Percentiles rank a stretch among this genome's conserved stretches.
Conservation (phyloP, 2,888 invertebrate genomes). For the Lasioglossum lativentre region DNA sequence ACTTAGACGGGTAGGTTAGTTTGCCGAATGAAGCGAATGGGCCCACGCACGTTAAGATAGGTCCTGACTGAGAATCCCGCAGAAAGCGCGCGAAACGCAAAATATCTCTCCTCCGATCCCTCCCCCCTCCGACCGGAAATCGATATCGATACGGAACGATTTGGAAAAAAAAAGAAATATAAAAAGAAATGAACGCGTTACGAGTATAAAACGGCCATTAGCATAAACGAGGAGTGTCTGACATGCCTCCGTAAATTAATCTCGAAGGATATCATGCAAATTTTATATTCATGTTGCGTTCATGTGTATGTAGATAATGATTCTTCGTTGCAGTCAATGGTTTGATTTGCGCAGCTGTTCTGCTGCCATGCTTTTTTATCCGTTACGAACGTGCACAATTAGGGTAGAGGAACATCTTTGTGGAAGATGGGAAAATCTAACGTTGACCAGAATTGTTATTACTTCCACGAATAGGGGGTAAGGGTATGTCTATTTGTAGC, state of each 20-base stretch:
- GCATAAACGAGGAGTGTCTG: not conserved
- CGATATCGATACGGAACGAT: not conserved
- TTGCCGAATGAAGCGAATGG: slow-evolving; percentile 79
- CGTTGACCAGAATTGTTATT: too few species aligned
- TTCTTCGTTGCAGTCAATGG: not conserved
- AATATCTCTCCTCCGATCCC: slow-evolving; percentile 16
- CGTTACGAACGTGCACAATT: not conserved
- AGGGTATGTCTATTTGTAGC: too few species aligned
- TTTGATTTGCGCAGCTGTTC: not conserved
- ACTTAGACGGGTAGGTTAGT: slow-evolving; percentile 83
- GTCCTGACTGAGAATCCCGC: slow-evolving; percentile 79
- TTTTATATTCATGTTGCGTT: not conserved
- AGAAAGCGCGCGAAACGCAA: slow-evolving; percentile 69
- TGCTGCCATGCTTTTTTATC: not conserved
- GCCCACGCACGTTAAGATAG: slow-evolving; percentile 82
- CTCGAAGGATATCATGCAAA: not conserved
- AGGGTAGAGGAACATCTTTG: not conserved
- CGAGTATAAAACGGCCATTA: not conserved
- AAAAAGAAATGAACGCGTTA: not conserved
- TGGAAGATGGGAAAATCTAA: not conserved
- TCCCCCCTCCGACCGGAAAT: not conserved
- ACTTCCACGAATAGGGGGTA: too few species aligned
- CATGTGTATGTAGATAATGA: not conserved
- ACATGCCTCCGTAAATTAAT: not conserved
- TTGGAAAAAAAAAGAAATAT: too few species aligned